Conservation (phyloP, 2,888 invertebrate genomes). For the Tinea trinotella region DNA sequence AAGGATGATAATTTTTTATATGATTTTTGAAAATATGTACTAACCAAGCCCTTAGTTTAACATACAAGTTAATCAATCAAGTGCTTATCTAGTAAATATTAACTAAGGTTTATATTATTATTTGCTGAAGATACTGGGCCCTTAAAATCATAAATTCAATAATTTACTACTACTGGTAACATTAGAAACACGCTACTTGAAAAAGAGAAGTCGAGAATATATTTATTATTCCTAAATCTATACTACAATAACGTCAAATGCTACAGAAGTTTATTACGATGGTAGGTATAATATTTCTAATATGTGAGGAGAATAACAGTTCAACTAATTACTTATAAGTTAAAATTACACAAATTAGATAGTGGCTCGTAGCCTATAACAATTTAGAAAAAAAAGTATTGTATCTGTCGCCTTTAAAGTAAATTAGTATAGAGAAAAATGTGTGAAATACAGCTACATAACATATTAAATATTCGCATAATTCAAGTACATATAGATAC, state of each 20-base stretch:
- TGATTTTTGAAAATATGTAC: too few species aligned
- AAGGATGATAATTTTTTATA: too few species aligned
- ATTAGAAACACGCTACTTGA: not conserved
- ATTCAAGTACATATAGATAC: too few species aligned
- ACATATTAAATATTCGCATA: too few species aligned
- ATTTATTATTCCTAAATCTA: not conserved
- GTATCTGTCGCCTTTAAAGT: not conserved
- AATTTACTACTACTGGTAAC: conserved; percentile 12
- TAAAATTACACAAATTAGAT: not conserved
- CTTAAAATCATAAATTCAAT: conserved; percentile 11
- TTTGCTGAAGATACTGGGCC: too few species aligned
- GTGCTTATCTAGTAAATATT: too few species aligned
- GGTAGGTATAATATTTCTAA: not conserved
- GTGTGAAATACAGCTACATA: too few species aligned
- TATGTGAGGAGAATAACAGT: not conserved
- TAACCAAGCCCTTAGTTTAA: too few species aligned
- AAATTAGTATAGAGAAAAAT: not conserved
- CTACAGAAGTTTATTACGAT: not conserved
- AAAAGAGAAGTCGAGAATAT: not conserved
- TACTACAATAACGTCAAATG: not conserved
- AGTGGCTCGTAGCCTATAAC: not conserved
- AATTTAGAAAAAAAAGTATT: not conserved
- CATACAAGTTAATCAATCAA: too few species aligned
- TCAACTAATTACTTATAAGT: not conserved
- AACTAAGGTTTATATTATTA: too few species aligned